Conservation (phyloP, 1,140 invertebrate species). For the Hestina assimilis region DNA sequence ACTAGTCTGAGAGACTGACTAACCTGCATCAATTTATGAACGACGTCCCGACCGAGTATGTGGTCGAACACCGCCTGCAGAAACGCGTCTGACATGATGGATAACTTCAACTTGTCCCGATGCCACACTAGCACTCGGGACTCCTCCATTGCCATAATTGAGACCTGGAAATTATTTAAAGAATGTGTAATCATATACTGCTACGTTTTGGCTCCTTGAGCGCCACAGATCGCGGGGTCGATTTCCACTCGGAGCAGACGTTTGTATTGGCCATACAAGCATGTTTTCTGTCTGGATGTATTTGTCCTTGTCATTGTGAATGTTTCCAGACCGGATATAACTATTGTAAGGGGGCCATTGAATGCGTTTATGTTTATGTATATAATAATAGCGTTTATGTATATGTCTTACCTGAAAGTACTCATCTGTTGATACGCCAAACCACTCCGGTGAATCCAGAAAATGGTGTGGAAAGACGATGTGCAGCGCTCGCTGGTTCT, state of each 20-base stretch:
- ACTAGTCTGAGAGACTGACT: no score
- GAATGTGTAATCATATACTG: no score
- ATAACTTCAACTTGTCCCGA: slow-evolving; percentile 89
- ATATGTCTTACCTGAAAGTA: slow-evolving; percentile 94
- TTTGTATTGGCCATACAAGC: no score
- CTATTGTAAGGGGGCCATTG: no score
- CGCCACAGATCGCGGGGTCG: no score
- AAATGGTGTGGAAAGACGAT: slow-evolving; percentile 94
- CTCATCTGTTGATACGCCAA: slow-evolving; percentile 92
- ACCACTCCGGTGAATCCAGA: slow-evolving; percentile 96
- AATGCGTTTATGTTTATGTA: no score
- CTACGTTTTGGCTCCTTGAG: no score
- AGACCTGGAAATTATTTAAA: slow-evolving; percentile 83
- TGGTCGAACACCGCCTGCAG: slow-evolving; percentile 92
- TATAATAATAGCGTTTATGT: no score
- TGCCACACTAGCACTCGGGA: slow-evolving; percentile 92
- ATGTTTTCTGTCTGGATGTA: no score
- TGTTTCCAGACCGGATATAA: no score
- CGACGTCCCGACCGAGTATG: slow-evolving; percentile 92
- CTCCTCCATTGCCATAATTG: slow-evolving; percentile 93
- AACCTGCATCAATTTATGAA: slow-evolving; percentile 94
- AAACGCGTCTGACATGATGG: slow-evolving; percentile 90
- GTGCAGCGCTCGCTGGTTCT: slow-evolving; percentile 91
- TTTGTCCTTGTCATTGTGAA: no score
- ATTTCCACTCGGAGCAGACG: no score